Conservation (phyloP, 2,113 vertebrate genomes). For the Misgurnus anguillicaudatus region DNA sequence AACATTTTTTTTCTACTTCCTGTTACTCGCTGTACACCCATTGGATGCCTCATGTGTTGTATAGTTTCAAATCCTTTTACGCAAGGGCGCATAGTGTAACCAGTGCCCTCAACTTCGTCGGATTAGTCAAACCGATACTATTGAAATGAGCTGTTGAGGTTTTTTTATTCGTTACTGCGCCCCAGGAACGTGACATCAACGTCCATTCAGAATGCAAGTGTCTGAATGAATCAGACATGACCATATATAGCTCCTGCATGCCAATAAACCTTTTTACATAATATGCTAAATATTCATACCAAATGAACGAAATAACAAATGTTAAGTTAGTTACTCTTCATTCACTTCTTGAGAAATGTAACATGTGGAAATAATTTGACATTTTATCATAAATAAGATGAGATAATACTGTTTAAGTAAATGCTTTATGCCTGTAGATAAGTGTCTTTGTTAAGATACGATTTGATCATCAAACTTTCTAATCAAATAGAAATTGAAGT, state of each 20-base stretch:
- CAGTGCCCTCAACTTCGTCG: slow-evolving; percentile 3
- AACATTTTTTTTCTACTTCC: slow-evolving; percentile 9
- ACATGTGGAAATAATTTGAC: too few relatives aligned
- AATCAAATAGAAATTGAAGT: not conserved
- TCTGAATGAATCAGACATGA: slow-evolving; percentile 40
- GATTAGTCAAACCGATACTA: slow-evolving; percentile 54
- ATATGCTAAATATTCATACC: too few relatives aligned
- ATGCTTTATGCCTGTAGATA: not conserved
- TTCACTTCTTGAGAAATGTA: too few relatives aligned
- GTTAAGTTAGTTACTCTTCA: not conserved
- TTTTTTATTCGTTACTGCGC: not conserved
- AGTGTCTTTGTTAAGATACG: not conserved
- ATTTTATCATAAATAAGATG: too few relatives aligned
- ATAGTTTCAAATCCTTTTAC: slow-evolving; percentile 45
- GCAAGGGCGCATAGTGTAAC: not conserved
- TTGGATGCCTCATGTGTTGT: slow-evolving; percentile 38
- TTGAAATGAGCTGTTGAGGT: slow-evolving; percentile 47
- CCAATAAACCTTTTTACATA: not conserved
- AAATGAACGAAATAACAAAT: not conserved
- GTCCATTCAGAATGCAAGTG: slow-evolving; percentile 45
- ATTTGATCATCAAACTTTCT: not conserved
- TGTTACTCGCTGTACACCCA: slow-evolving; percentile 5
- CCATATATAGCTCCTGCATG: not conserved
- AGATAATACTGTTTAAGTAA: too few relatives aligned
- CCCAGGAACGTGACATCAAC: slow-evolving; percentile 17